Percentiles rank a stretch among this genome's conserved stretches.
Conservation (phyloP, 2,113 vertebrate genomes). For the Jacana jacana region DNA sequence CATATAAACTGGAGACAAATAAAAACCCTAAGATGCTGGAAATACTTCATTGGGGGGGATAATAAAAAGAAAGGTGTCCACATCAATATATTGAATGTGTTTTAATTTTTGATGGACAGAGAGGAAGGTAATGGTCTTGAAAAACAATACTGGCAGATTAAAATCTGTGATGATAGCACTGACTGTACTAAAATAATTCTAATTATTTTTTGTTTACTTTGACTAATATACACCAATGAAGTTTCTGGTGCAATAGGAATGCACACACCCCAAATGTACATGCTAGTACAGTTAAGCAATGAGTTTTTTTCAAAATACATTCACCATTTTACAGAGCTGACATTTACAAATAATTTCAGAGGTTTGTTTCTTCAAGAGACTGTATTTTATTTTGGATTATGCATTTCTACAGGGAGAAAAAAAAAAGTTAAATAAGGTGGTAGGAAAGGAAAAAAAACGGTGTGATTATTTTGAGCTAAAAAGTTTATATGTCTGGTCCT, state of each 20-base stretch:
- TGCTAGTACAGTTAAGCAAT: background rate
- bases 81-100: background rate
- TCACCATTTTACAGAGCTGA: background rate
- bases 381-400: background rate
- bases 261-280: background rate
- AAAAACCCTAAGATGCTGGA: background rate
- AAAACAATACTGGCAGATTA: background rate
- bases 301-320: background rate
- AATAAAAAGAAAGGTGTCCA: background rate
- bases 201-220: background rate
- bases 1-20: background rate
- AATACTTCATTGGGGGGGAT: background rate
- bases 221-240: background rate
- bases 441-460: too few relatives aligned
- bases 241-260: background rate
- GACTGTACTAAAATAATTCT: background rate
- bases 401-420: background rate
- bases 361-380: background rate
- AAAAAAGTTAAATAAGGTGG: background rate
- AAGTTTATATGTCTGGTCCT: too few relatives aligned
- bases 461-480: too few relatives aligned
- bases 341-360: background rate
- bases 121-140: background rate
- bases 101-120: background rate
- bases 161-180: background rate